These are phyloP conservation scores for Terrapene triunguis DNA, from an alignment of 2,113 vertebrate genomes.

Conservation along the genomic window DNA sequence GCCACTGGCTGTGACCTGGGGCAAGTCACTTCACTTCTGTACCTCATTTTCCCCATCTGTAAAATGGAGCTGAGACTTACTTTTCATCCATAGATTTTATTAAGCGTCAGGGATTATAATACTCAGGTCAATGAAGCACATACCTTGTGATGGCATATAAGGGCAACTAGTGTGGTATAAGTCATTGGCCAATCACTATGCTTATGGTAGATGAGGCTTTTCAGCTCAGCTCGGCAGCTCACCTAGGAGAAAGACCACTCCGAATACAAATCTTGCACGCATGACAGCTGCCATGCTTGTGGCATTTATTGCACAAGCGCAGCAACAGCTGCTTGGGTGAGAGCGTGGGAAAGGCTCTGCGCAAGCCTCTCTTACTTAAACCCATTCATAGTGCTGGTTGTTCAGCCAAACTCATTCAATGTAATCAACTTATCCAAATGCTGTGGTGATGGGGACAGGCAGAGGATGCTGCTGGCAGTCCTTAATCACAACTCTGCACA, in stretches of 20 bases:
- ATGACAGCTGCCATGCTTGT: background rate
- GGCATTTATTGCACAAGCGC: background rate
- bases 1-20: background rate
- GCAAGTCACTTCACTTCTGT: background rate
- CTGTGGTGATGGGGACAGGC: background rate
- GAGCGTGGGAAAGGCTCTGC: background rate
- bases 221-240: background rate
- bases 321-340: background rate
- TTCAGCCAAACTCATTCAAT: background rate
- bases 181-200: too few species aligned
- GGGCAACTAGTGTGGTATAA: background rate
- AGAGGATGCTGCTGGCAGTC: background rate
- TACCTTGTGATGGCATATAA: background rate
- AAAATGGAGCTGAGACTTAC: background rate
- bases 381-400: background rate
- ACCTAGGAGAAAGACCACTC: background rate
- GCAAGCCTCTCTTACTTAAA: background rate
- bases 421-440: background rate
- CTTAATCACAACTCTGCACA: background rate
- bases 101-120: background rate
- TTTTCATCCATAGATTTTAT: too few species aligned
- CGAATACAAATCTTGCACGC: background rate
- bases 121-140: background rate
- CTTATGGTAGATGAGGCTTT: background rate
- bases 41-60: background rate